A percentile compares a stretch with the other conserved stretches of the same genome.
phyloP scores from a whole-genome alignment of 1,140 invertebrate species.

The Ruditapes philippinarum region DNA sequence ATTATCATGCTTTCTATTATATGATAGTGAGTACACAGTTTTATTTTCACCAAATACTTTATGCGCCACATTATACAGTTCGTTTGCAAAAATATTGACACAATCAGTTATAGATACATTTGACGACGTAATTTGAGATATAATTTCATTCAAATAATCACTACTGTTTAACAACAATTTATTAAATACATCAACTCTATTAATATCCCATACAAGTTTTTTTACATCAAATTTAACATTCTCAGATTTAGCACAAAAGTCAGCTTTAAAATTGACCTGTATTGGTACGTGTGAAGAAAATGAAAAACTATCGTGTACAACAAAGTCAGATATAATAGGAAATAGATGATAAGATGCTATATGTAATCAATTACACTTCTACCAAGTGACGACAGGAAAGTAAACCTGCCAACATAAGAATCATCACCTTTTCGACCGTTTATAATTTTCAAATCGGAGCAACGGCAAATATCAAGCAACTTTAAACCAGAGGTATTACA shows the following conservation, averaged over 20 bases:
- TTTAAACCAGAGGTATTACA: slow-evolving; percentile 2
- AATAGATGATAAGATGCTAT: slow-evolving; percentile 17
- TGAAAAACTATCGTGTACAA: neutral
- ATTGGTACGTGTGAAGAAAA: neutral
- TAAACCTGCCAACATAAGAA: neutral
- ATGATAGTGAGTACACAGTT: neutral
- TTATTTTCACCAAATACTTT: neutral
- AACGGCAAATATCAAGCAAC: neutral
- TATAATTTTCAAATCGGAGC: slow-evolving; percentile 5
- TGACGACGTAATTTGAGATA: neutral
- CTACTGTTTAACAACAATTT: neutral
- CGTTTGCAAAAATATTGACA: slow-evolving; percentile 1
- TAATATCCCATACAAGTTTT: slow-evolving; percentile 9
- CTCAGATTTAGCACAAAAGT: neutral
- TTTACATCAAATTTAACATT: neutral
- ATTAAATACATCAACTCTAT: neutral
- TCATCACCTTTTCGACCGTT: neutral
- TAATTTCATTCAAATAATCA: neutral
- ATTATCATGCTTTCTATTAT: neutral
- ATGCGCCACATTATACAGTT: neutral
- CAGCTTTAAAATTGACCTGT: neutral
- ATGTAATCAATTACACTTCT: slow-evolving; percentile 15
- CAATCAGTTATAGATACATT: neutral
- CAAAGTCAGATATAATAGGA: slow-evolving; percentile 3
- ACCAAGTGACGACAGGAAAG: neutral